phyloP scores from a whole-genome alignment of 2,888 invertebrate species.

The Cosmorhoe ocellata region DNA sequence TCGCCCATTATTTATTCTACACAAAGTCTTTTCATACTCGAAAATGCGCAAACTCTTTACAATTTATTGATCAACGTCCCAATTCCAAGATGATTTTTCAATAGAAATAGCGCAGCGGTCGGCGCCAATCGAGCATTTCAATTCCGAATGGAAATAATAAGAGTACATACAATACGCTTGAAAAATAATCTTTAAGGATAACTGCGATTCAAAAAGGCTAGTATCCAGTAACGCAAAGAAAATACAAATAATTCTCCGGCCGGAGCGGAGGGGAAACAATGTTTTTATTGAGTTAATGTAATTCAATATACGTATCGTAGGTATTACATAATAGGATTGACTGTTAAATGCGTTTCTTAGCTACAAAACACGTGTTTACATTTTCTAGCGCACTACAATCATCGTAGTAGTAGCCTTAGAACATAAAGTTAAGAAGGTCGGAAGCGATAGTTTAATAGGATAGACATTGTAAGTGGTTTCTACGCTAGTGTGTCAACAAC shows the following conservation, averaged over 20 bases:
- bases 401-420: neutral
- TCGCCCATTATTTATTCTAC: slow-evolving; percentile 5
- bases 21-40: slow-evolving; percentile 12
- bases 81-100: slow-evolving; percentile 28
- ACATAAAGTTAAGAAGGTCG: neutral
- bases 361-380: no score
- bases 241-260: neutral
- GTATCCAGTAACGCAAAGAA: slow-evolving; percentile 5
- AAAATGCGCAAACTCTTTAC: slow-evolving; percentile 22
- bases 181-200: slow-evolving; percentile 8
- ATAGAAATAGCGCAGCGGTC: slow-evolving; percentile 25
- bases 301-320: no score
- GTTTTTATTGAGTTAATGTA: no score
- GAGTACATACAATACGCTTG: slow-evolving; percentile 11
- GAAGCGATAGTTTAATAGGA: slow-evolving; percentile 8
- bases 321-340: no score
- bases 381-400: no score
- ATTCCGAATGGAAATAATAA: slow-evolving; percentile 23
- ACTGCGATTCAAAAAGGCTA: neutral
- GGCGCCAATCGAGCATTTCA: slow-evolving; percentile 26
- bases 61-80: slow-evolving; percentile 27
- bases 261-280: neutral
- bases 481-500: neutral
- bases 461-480: slow-evolving; percentile 3
- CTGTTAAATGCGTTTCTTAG: no score